Evolutionary conservation across 2,888 invertebrate species (phyloP).

Genomic region (Hydrotaea diabolus): DNA sequence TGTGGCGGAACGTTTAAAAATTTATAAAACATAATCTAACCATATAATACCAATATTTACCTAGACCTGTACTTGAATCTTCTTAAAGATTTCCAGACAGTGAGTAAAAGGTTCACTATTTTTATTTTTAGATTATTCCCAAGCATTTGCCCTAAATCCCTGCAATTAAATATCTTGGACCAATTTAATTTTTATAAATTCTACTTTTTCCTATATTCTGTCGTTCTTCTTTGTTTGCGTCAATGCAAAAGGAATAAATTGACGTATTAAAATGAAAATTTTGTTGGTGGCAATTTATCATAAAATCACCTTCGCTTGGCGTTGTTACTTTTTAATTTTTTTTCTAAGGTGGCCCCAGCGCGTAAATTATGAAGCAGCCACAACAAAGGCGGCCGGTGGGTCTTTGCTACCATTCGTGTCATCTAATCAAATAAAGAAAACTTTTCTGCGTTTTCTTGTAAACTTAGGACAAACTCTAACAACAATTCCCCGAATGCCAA

Average conservation of each 20-base stretch:
- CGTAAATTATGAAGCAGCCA: background rate
- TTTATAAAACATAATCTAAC: too few species aligned
- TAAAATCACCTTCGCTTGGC: slow-evolving; percentile 6
- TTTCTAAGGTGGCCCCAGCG: background rate
- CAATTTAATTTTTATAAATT: background rate
- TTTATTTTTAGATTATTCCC: too few species aligned
- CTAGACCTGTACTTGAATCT: too few species aligned
- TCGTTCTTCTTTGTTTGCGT: background rate
- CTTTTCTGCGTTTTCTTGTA: background rate
- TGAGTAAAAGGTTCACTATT: too few species aligned
- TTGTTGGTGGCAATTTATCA: slow-evolving; percentile 31
- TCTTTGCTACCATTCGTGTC: background rate
- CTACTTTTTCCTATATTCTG: background rate
- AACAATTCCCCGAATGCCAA: slow-evolving; percentile 37
- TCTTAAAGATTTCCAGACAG: too few species aligned
- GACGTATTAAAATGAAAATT: slow-evolving; percentile 12
- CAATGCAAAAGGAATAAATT: background rate
- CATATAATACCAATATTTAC: too few species aligned
- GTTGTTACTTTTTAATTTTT: background rate
- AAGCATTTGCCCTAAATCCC: too few species aligned
- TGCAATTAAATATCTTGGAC: background rate
- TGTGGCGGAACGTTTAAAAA: too few species aligned
- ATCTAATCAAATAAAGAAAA: slow-evolving; percentile 41
- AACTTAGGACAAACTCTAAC: background rate
- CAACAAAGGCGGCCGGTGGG: background rate